These are phyloP conservation scores for Nyctibius bracteatus DNA, from an alignment of 2,113 vertebrate species.

Conservation along the genomic window DNA sequence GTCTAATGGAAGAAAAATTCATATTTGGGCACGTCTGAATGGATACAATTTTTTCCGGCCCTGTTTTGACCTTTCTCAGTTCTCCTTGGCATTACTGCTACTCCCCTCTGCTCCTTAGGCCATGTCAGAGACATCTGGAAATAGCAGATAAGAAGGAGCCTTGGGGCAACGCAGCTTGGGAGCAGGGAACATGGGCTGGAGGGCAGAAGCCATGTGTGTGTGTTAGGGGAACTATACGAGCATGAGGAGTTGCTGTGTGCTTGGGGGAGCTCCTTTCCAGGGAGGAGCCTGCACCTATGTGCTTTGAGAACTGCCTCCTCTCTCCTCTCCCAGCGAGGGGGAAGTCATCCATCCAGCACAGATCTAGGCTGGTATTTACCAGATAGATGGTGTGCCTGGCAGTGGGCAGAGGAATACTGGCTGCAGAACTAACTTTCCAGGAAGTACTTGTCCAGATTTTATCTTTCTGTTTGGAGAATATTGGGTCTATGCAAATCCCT, in stretches of 20 bases:
- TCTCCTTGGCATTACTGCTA: neutral
- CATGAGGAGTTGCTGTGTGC: neutral
- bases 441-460: neutral
- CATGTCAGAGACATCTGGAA: neutral
- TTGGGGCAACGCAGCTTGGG: neutral
- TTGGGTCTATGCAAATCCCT: neutral
- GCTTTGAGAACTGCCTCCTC: neutral
- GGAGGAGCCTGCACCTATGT: neutral
- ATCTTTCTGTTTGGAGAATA: neutral
- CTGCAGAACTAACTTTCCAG: neutral
- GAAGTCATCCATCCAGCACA: neutral
- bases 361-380: neutral
- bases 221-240: neutral
- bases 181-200: neutral
- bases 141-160: neutral
- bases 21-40: neutral
- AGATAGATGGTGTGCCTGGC: neutral
- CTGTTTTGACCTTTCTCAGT: neutral
- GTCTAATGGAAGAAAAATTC: neutral
- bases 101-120: neutral
- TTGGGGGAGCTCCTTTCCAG: neutral
- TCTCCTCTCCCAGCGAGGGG: neutral
- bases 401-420: neutral
- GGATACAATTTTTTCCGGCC: neutral
- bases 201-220: neutral